These are phyloP conservation scores for Mallotus villosus DNA, from an alignment of 2,797 vertebrate genomes.

Conservation along the genomic window DNA sequence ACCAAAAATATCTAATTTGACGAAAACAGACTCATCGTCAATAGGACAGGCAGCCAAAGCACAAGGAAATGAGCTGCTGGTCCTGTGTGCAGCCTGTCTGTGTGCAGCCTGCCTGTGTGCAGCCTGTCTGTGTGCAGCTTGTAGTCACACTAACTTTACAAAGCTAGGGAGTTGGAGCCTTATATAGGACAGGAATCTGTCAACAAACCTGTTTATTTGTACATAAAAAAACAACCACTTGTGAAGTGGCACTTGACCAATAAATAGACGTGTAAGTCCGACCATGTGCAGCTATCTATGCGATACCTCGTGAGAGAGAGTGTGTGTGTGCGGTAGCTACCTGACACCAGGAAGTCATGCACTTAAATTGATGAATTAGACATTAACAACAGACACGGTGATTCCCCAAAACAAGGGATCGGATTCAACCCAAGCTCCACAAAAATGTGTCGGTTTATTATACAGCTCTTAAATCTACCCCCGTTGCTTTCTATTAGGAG, in stretches of 20 bases:
- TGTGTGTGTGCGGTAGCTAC: neutral
- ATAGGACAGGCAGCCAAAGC: neutral
- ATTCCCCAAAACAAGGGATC: conserved; percentile 27
- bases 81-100: too few relatives aligned
- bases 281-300: neutral
- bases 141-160: neutral
- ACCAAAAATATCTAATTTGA: neutral
- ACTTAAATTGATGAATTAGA: conserved; percentile 37
- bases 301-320: neutral
- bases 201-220: neutral
- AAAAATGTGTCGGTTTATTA: neutral
- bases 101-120: too few relatives aligned
- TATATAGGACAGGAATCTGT: neutral
- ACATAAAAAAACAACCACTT: neutral
- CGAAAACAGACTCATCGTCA: neutral
- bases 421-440: conserved; percentile 32
- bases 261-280: neutral
- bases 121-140: too few relatives aligned
- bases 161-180: neutral
- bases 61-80: neutral
- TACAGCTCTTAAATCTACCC: neutral
- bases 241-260: neutral
- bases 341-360: conserved; percentile 17
- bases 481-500: too few relatives aligned
- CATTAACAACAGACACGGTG: conserved; percentile 32